A percentile compares a stretch with the other conserved stretches of the same genome.
Conservation (phyloP, 2,113 vertebrate genomes). For the Lophotis ruficrista region DNA sequence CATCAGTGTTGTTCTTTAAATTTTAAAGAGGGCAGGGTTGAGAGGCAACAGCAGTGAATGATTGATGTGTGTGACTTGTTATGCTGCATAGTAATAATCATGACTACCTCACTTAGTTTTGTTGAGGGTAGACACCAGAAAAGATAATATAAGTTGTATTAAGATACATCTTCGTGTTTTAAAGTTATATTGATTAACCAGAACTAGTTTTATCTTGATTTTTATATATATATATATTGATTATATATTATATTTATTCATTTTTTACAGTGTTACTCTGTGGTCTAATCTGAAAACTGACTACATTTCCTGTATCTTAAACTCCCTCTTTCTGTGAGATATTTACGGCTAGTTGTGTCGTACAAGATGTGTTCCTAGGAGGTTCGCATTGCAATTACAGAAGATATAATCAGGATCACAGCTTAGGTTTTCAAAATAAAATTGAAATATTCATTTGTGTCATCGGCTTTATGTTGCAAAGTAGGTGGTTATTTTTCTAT, state of each 20-base stretch:
- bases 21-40: background rate
- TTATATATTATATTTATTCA: no score
- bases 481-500: background rate
- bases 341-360: background rate
- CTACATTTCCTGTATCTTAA: background rate
- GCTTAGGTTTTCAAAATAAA: background rate
- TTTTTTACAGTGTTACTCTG: background rate
- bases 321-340: background rate
- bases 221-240: no score
- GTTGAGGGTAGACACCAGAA: background rate
- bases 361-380: background rate
- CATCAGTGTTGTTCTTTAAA: background rate
- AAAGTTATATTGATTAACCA: background rate
- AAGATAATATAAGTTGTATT: background rate
- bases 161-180: background rate
- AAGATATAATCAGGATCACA: background rate
- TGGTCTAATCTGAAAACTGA: background rate
- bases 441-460: background rate
- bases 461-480: conserved; percentile 4
- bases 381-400: background rate
- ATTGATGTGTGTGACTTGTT: background rate
- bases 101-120: background rate
- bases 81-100: background rate
- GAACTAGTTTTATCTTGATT: background rate
- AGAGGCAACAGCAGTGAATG: background rate